Evolutionary conservation across 2,113 vertebrate species (phyloP).

Genomic region (Cyanoderma ruficeps): DNA sequence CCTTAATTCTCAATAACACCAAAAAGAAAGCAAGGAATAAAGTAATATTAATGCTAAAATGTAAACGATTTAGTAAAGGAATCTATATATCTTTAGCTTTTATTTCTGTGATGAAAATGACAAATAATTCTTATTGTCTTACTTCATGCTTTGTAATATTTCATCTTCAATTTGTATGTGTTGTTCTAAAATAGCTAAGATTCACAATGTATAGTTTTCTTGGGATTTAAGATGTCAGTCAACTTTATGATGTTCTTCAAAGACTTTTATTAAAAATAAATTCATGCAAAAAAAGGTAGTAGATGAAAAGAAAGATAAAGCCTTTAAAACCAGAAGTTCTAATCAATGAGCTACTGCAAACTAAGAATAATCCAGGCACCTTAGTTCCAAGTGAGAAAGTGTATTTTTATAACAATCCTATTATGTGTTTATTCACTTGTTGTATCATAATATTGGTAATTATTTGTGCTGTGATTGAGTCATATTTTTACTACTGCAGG

Average conservation of each 20-base stretch:
- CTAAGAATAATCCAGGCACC: background rate
- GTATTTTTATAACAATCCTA: background rate
- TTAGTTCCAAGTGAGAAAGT: background rate
- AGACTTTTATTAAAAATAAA: slow-evolving; percentile 9
- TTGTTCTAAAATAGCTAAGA: background rate
- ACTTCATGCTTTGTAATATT: background rate
- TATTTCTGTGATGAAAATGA: background rate
- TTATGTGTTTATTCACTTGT: background rate
- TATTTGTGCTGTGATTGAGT: background rate
- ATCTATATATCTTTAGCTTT: background rate
- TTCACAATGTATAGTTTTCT: background rate
- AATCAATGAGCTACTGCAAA: background rate
- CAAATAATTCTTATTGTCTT: background rate
- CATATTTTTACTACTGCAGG: background rate
- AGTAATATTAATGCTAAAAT: background rate
- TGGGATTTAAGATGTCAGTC: background rate
- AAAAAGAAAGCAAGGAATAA: background rate
- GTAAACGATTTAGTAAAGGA: background rate
- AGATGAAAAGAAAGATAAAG: background rate
- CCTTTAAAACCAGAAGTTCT: background rate
- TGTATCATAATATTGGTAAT: background rate
- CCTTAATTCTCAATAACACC: background rate
- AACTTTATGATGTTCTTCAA: background rate
- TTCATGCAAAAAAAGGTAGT: background rate
- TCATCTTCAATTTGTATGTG: background rate